Conservation (phyloP, 2,888 invertebrate species). For the Diarsia brunnea region DNA sequence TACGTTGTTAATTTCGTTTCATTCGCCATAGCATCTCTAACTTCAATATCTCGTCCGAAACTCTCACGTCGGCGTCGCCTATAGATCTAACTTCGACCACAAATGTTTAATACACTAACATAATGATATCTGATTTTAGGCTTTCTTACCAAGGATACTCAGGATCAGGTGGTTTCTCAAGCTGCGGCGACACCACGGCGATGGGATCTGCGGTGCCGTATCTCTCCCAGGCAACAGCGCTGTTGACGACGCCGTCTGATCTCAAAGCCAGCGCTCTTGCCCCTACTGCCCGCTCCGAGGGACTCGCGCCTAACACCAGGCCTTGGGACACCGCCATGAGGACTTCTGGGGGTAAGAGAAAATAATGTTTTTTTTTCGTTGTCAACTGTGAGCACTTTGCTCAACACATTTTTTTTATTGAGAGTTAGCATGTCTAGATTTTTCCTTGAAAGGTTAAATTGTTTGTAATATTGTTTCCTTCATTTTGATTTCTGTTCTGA, state of each 20-base stretch:
- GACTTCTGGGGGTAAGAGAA: conserved; percentile 88
- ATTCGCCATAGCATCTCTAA: neutral
- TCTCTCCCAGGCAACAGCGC: conserved; percentile 85
- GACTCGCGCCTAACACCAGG: conserved; percentile 90
- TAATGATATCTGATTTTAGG: neutral
- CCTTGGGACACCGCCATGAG: conserved; percentile 94
- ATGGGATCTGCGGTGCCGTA: conserved; percentile 85
- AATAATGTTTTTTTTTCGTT: neutral
- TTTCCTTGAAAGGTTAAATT: conserved; percentile 1
- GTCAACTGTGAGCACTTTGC: neutral
- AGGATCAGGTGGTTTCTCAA: conserved; percentile 92
- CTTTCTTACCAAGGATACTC: conserved; percentile 93
- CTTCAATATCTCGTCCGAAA: neutral
- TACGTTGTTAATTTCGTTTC: neutral
- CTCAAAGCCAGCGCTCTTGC: conserved; percentile 85
- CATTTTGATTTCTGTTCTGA: conserved; percentile 35
- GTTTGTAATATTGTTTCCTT: conserved; percentile 28
- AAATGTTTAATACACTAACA: neutral
- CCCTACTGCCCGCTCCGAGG: conserved; percentile 89
- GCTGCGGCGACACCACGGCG: conserved; percentile 86
- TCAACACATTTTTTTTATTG: neutral
- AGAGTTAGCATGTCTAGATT: conserved; percentile 2
- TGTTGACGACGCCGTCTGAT: conserved; percentile 81
- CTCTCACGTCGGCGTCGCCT: neutral
- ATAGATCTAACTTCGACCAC: neutral